A percentile compares a stretch with the other conserved stretches of the same genome.
Evolutionary conservation across 2,113 vertebrate species (phyloP).

Genomic region (Zingel zingel): DNA sequence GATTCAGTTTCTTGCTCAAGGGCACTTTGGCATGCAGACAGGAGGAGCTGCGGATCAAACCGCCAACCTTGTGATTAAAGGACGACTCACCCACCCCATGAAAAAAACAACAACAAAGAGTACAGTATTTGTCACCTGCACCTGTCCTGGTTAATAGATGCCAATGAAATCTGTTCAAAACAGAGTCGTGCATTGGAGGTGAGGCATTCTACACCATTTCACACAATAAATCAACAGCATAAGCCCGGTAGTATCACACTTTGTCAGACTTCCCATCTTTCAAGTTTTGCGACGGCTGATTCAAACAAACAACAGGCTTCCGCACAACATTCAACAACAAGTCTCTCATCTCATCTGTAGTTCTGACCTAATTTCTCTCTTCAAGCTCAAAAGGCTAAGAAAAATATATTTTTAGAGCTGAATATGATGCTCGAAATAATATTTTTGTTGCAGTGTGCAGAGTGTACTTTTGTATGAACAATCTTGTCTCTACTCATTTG

Average conservation of each 20-base stretch:
- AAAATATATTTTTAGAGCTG: not conserved
- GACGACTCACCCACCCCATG: too few species aligned
- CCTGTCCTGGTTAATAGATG: conserved; percentile 4
- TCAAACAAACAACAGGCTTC: conserved; percentile 24
- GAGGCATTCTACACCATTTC: conserved; percentile 35
- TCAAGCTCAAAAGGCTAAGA: not conserved
- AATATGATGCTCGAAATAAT: not conserved
- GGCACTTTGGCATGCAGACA: too few species aligned
- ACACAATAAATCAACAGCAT: conserved; percentile 51
- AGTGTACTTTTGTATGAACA: not conserved
- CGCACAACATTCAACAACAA: not conserved
- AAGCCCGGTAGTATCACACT: conserved; percentile 22
- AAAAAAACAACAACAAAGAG: too few species aligned
- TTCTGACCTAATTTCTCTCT: not conserved
- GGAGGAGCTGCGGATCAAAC: too few species aligned
- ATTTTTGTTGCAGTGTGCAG: not conserved
- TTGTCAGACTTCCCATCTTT: conserved; percentile 33
- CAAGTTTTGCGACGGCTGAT: not conserved
- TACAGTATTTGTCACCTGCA: conserved; percentile 1
- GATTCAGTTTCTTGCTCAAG: too few species aligned
- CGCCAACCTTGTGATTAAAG: too few species aligned
- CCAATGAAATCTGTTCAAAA: conserved; percentile 16
- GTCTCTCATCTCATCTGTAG: not conserved
- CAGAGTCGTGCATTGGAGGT: not conserved
- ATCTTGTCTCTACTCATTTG: not conserved